A percentile compares a stretch with the other conserved stretches of the same genome.
These are phyloP conservation scores for Parochlus steinenii DNA, from an alignment of 2,888 invertebrate genomes.

Conservation along the genomic window DNA sequence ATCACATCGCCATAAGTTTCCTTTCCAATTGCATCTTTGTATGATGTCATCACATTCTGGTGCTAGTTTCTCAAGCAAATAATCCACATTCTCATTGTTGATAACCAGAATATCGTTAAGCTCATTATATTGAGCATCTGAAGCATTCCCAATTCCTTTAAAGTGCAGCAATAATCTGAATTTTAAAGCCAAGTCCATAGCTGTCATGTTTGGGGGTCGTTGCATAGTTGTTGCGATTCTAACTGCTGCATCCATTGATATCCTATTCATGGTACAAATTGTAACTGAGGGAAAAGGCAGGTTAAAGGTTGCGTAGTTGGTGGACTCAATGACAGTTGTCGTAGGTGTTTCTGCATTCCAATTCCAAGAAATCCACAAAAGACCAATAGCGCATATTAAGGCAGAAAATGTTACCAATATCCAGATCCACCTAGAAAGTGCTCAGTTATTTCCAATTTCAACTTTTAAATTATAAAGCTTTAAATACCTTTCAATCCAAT, in stretches of 20 bases:
- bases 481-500: slow-evolving; percentile 37
- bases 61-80: slow-evolving; percentile 24
- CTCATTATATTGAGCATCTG: slow-evolving; percentile 15
- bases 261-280: slow-evolving; percentile 37
- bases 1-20: slow-evolving; percentile 32
- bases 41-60: slow-evolving; percentile 36
- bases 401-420: slow-evolving; percentile 36
- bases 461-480: not conserved
- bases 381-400: slow-evolving; percentile 34
- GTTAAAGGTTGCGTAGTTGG: slow-evolving; percentile 39
- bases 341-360: slow-evolving; percentile 44
- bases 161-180: slow-evolving; percentile 18
- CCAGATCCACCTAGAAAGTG: slow-evolving; percentile 30
- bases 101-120: slow-evolving; percentile 20
- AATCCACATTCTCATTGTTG: slow-evolving; percentile 17
- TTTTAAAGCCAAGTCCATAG: slow-evolving; percentile 18
- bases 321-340: slow-evolving; percentile 39
- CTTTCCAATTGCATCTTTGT: slow-evolving; percentile 42
- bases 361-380: slow-evolving; percentile 40
- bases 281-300: slow-evolving; percentile 41
- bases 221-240: slow-evolving; percentile 29
- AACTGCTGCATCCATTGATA: slow-evolving; percentile 30
- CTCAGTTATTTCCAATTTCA: slow-evolving; percentile 6
- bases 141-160: slow-evolving; percentile 15
- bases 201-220: slow-evolving; percentile 24